Conservation (phyloP, 2,113 vertebrate species). For the Danio rerio region DNA sequence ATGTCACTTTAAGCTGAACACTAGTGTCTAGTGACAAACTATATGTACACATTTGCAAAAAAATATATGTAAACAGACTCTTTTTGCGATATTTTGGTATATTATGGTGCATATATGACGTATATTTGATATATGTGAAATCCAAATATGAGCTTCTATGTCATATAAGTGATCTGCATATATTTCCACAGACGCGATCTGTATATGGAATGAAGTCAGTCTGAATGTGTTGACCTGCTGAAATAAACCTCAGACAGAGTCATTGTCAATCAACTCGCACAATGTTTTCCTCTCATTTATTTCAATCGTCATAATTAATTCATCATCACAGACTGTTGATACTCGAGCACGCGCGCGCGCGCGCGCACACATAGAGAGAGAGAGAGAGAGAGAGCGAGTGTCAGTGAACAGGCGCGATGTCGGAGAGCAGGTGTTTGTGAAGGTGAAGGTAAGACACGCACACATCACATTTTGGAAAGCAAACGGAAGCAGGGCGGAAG, state of each 20-base stretch:
- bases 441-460: conserved; percentile 29
- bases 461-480: conserved; percentile 17
- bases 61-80: no score
- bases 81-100: no score
- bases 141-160: no score
- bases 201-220: neutral
- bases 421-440: neutral
- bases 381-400: neutral
- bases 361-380: conserved; percentile 10
- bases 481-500: neutral
- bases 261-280: neutral
- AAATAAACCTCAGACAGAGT: conserved; percentile 1
- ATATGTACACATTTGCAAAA: no score
- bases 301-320: conserved; percentile 32
- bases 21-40: no score
- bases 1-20: no score
- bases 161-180: no score
- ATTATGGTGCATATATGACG: no score
- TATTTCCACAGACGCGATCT: no score
- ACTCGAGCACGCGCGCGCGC: neutral
- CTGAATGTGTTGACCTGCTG: conserved; percentile 6
- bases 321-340: conserved; percentile 7
- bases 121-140: no score
- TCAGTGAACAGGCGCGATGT: neutral
- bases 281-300: neutral